A percentile compares a stretch with the other conserved stretches of the same genome.
Evolutionary conservation across 64 coral and sea anemone genomes (phyloP).

Genomic region (Pocillopora verrucosa): DNA sequence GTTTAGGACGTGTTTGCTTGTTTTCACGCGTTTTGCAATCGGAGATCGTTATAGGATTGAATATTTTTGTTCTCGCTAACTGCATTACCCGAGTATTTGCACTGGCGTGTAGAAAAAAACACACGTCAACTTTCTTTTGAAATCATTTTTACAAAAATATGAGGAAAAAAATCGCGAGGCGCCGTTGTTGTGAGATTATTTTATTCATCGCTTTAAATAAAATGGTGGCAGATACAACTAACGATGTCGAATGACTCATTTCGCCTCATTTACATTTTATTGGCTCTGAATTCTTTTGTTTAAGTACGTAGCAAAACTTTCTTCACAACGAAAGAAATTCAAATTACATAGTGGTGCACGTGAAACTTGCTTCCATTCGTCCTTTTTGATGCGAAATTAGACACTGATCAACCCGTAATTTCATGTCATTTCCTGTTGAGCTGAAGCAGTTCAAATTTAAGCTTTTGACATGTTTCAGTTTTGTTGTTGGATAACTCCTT

Average conservation of each 20-base stretch:
- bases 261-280: constrained; percentile 20
- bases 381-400: too few relatives aligned
- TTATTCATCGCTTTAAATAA: constrained; percentile 22
- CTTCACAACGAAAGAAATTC: not conserved
- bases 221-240: not conserved
- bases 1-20: constrained; percentile 8
- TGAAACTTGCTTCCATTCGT: not conserved
- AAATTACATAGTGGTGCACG: not conserved
- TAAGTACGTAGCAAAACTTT: not conserved
- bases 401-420: not conserved
- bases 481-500: not conserved
- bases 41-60: not conserved
- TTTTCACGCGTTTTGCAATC: constrained; percentile 4
- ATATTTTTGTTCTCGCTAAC: not conserved
- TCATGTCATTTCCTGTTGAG: not conserved
- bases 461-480: not conserved
- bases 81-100: not conserved
- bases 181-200: not conserved
- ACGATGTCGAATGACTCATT: not conserved
- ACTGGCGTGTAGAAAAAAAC: not conserved
- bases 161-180: not conserved
- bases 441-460: not conserved
- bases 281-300: constrained; percentile 4
- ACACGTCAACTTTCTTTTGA: not conserved
- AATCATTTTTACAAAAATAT: not conserved